Evolutionary conservation across 2,888 invertebrate genomes (phyloP), one percentile per base, ranked within the genome.

Genomic region (Eubasilissa splendida): DNA sequence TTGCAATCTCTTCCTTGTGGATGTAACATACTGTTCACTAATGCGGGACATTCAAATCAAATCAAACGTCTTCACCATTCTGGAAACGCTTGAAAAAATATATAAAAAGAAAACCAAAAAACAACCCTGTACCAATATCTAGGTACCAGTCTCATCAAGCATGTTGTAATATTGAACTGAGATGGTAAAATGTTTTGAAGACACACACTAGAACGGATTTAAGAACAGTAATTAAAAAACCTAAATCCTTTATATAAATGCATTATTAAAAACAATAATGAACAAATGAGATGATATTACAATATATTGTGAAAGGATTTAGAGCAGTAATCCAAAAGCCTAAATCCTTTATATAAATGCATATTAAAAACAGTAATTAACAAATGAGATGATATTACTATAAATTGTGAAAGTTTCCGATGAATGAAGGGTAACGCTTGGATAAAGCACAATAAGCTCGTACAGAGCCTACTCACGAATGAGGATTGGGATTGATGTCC

Each of bases 391-490:
- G 70, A n/a, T 14, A 70, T 22, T 33, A 70, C 52, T 54, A 70
- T 22, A 68, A 14, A 76, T 52, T 42, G 53, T 63, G 63, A 59
- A 76, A 50, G 50, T 59, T 50, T 53, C 59, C 76, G 50, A 53
- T 53, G 33, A 63, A 76, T 76, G 63, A 54, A 10, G 60, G 76
- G 63, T 63, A 63, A 76, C 63, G 70, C 70, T 70, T 54, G 70
- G 22, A 68, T 10, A 70, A 53, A 70, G 70, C 70, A 31, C 31
- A 70, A 70, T 11, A 70, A 70, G 70, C 53, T 53, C 31, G 22
- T 9, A 53, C 73, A 75, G 14, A 56, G 76, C 42, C 86, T 90
- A 91, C 91, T 91, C 90, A 91, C 91, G 90, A 90, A 87, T 90
- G 90, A 83, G 89, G 89, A 84, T 90, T 89, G 85, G 89, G 89